Evolutionary conservation across 2,797 vertebrate species (phyloP).

Genomic region (Acanthurus tractus): DNA sequence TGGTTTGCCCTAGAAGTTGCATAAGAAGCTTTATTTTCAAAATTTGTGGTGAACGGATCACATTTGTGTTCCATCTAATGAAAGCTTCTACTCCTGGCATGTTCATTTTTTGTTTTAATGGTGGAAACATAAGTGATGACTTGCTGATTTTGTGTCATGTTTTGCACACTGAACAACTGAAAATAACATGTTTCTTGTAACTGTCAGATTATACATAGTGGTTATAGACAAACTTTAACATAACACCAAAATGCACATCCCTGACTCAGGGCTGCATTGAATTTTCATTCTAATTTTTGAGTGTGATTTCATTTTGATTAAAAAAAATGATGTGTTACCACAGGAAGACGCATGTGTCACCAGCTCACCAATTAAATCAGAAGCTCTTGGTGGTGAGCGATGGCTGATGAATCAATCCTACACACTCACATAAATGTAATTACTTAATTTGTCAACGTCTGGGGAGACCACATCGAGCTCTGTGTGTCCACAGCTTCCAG

Average conservation of each 20-base stretch:
- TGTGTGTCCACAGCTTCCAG: constrained; percentile 33
- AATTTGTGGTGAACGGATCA: neutral
- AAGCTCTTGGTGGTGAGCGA: constrained; percentile 54
- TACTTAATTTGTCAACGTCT: constrained; percentile 84
- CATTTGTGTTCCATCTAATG: neutral
- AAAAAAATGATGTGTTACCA: constrained; percentile 66
- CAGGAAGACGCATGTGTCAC: constrained; percentile 68
- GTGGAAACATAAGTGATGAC: constrained; percentile 29
- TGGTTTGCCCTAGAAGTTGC: no score
- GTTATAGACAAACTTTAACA: neutral
- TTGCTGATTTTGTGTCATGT: constrained; percentile 17
- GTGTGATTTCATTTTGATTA: constrained; percentile 59
- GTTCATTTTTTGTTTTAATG: constrained; percentile 2
- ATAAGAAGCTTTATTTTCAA: neutral
- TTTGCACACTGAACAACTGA: constrained; percentile 11
- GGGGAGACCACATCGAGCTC: constrained; percentile 43
- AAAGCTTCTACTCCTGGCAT: neutral
- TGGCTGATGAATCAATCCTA: constrained; percentile 76
- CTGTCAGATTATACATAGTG: constrained; percentile 31
- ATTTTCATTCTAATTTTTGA: constrained; percentile 14
- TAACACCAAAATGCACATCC: constrained; percentile 7
- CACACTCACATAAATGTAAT: constrained; percentile 81
- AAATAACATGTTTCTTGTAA: constrained; percentile 7
- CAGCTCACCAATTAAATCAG: constrained; percentile 68
- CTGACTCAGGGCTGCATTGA: constrained; percentile 1